Conservation (phyloP, 2,888 invertebrate genomes). For the Diplolepis rosae region DNA sequence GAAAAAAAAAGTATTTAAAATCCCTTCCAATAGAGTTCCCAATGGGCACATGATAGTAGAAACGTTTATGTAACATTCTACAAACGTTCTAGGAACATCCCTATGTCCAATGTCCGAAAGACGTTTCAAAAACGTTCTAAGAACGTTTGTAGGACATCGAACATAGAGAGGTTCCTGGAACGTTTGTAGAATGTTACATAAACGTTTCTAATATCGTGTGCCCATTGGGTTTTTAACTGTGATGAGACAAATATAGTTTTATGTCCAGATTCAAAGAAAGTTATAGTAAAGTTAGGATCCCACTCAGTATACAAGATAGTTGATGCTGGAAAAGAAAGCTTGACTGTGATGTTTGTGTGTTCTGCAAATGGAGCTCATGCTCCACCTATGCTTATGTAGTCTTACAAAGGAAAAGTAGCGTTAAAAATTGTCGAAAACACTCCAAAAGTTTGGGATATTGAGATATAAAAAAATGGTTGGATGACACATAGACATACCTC, state of each 20-base stretch:
- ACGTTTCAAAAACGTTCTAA: too few relatives aligned
- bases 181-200: too few relatives aligned
- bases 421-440: slow-evolving; percentile 41
- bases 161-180: too few relatives aligned
- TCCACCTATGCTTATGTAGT: slow-evolving; percentile 56
- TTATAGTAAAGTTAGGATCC: slow-evolving; percentile 61
- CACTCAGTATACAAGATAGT: slow-evolving; percentile 37
- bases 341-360: slow-evolving; percentile 30
- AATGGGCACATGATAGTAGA: too few relatives aligned
- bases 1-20: slow-evolving; percentile 41
- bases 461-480: slow-evolving; percentile 53
- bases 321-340: slow-evolving; percentile 11
- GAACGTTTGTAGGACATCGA: too few relatives aligned
- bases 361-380: slow-evolving; percentile 27
- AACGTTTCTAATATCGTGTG: too few relatives aligned
- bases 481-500: slow-evolving; percentile 47
- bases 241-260: slow-evolving; percentile 67
- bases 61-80: too few relatives aligned
- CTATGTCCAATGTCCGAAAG: too few relatives aligned
- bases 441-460: slow-evolving; percentile 51
- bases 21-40: slow-evolving; percentile 52
- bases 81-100: too few relatives aligned
- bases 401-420: background rate
- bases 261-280: slow-evolving; percentile 62
- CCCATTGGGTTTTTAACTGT: too few relatives aligned